phyloP scores from a whole-genome alignment of 2,797 vertebrate species.

The Rhinichthys osculus region DNA sequence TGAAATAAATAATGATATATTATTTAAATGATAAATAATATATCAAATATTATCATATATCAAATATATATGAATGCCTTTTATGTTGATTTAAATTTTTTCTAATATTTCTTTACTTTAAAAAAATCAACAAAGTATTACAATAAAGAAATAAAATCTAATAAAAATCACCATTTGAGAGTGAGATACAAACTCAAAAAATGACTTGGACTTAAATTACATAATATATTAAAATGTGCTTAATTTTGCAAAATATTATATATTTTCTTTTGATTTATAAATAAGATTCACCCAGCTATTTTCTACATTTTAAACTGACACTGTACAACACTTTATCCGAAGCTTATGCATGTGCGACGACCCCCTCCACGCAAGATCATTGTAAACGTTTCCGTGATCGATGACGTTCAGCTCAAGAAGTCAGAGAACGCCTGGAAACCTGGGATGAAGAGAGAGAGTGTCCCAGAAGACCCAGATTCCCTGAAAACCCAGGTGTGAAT shows the following conservation, averaged over 20 bases:
- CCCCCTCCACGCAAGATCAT: conserved; percentile 93
- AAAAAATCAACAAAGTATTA: background rate
- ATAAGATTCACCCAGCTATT: background rate
- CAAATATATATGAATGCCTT: background rate
- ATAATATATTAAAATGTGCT: background rate
- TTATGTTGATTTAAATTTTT: background rate
- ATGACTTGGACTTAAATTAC: background rate
- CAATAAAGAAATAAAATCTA: background rate
- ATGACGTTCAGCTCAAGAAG: conserved; percentile 93
- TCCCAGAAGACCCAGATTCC: conserved; percentile 76
- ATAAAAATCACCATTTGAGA: background rate
- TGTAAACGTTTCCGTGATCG: conserved; percentile 88
- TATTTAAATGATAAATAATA: background rate
- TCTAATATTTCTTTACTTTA: background rate
- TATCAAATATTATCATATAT: background rate
- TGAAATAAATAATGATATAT: background rate
- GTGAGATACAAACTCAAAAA: background rate
- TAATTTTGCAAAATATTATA: background rate
- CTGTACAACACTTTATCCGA: background rate
- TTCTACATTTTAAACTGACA: background rate
- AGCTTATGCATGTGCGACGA: conserved; percentile 78
- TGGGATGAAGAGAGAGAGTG: conserved; percentile 85
- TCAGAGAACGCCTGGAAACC: conserved; percentile 97
- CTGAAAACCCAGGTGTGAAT: conserved; percentile 83
- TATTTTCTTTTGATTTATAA: background rate